Evolutionary conservation across 2,113 vertebrate genomes (phyloP).

Genomic region (Labrus mixtus): DNA sequence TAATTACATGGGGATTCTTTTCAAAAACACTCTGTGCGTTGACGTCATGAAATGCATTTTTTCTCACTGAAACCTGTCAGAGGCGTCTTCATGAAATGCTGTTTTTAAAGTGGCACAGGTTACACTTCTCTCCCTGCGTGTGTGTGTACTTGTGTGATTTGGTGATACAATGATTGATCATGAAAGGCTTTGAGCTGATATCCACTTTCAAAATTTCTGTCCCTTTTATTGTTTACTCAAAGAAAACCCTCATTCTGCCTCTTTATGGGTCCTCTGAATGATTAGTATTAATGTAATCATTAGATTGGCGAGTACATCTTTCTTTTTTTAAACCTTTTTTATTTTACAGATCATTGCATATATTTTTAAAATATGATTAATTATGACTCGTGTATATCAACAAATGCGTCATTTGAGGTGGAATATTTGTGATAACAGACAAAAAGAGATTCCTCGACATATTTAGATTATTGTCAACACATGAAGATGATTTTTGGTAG

Average conservation of each 20-base stretch:
- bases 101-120: slow-evolving; percentile 28
- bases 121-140: slow-evolving; percentile 8
- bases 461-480: slow-evolving; percentile 47
- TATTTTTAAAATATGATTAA: slow-evolving; percentile 47
- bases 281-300: slow-evolving; percentile 48
- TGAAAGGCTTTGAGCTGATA: slow-evolving; percentile 24
- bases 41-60: slow-evolving; percentile 44
- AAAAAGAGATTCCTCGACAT: slow-evolving; percentile 47
- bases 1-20: slow-evolving; percentile 29
- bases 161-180: slow-evolving; percentile 30
- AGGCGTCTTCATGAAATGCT: neutral
- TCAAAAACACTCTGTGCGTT: slow-evolving; percentile 41
- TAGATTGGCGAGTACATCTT: slow-evolving; percentile 42
- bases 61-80: slow-evolving; percentile 39
- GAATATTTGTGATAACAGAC: slow-evolving; percentile 46
- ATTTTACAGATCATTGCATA: slow-evolving; percentile 41
- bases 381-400: slow-evolving; percentile 41
- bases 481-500: slow-evolving; percentile 64
- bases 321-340: slow-evolving; percentile 11
- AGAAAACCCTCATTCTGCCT: slow-evolving; percentile 38
- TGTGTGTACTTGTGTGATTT: neutral
- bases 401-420: slow-evolving; percentile 44
- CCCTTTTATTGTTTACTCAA: slow-evolving; percentile 32
- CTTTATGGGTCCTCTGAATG: slow-evolving; percentile 17
- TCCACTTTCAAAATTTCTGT: slow-evolving; percentile 19